Conservation (phyloP, 1,140 invertebrate genomes). For the Drosophila willistoni region DNA sequence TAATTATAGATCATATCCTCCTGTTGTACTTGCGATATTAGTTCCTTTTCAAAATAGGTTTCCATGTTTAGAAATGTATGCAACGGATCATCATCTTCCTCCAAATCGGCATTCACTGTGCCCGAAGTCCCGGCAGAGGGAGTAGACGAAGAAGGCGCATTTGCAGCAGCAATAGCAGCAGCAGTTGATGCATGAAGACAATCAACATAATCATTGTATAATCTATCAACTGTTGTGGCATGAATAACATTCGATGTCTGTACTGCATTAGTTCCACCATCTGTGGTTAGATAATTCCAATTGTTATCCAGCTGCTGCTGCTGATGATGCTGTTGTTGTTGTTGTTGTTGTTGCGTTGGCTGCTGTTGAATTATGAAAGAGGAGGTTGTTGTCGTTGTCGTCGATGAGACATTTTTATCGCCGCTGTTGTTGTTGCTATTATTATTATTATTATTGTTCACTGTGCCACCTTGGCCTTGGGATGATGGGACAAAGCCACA, state of each 20-base stretch:
- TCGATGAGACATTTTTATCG: constrained; percentile 52
- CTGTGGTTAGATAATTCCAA: constrained; percentile 72
- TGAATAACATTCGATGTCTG: constrained; percentile 37
- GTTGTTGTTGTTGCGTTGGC: constrained; percentile 2
- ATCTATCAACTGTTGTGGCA: constrained; percentile 55
- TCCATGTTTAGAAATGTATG: constrained; percentile 80
- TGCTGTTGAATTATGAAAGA: constrained; percentile 58
- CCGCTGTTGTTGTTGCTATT: not conserved
- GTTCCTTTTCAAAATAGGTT: constrained; percentile 78
- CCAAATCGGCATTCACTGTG: constrained; percentile 48
- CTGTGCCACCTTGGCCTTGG: constrained; percentile 20
- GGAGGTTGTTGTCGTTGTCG: not conserved
- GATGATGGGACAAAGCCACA: constrained; percentile 50
- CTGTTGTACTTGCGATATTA: constrained; percentile 71
- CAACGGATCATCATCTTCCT: constrained; percentile 79
- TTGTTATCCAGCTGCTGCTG: constrained; percentile 56
- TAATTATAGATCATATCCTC: constrained; percentile 79
- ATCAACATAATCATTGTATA: constrained; percentile 72
- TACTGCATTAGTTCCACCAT: constrained; percentile 51
- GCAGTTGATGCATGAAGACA: constrained; percentile 53
- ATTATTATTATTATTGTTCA: not conserved
- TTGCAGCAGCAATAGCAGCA: constrained; percentile 1
- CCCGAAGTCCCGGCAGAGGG: constrained; percentile 25
- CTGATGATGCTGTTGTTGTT: constrained; percentile 21
- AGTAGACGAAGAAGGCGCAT: constrained; percentile 8